These are phyloP conservation scores for Euura lappo DNA, from an alignment of 1,140 invertebrate species.

Conservation along the genomic window DNA sequence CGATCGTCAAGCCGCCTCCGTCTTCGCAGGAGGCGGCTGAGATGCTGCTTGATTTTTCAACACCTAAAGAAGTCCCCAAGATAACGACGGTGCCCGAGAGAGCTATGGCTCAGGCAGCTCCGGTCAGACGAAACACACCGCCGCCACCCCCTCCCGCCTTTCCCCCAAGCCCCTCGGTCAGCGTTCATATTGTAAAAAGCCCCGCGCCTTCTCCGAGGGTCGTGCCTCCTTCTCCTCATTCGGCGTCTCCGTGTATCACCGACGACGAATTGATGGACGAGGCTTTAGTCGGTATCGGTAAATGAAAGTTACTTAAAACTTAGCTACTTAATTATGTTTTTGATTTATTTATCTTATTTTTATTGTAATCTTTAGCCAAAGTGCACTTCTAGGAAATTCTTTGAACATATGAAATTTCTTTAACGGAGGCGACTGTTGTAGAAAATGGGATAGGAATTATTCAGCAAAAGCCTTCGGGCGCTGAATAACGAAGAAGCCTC, in stretches of 20 bases:
- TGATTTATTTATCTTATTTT: not conserved
- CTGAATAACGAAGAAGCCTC: too few species aligned
- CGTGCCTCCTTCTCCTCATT: slow-evolving; percentile 70
- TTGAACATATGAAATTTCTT: too few species aligned
- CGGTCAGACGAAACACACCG: slow-evolving; percentile 62
- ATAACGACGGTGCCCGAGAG: slow-evolving; percentile 47
- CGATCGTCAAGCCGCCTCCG: slow-evolving; percentile 34
- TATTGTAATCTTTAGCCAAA: not conserved
- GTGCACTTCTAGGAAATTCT: not conserved
- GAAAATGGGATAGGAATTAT: too few species aligned
- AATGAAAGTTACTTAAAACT: slow-evolving; percentile 60
- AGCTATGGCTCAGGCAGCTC: slow-evolving; percentile 59
- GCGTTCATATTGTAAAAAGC: slow-evolving; percentile 80
- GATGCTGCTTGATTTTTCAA: slow-evolving; percentile 70
- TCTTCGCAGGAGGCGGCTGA: slow-evolving; percentile 67
- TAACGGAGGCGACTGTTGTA: too few species aligned
- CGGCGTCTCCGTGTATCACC: slow-evolving; percentile 78
- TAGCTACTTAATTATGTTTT: not conserved
- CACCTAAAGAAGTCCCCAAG: slow-evolving; percentile 55
- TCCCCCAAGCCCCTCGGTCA: slow-evolving; percentile 69
- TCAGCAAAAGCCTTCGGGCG: too few species aligned
- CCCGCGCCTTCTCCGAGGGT: slow-evolving; percentile 74
- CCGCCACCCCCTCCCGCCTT: slow-evolving; percentile 53
- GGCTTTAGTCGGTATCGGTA: slow-evolving; percentile 77
- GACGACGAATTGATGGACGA: slow-evolving; percentile 92